These are phyloP conservation scores for Mus spicilegus DNA, from an alignment of 2,113 vertebrate genomes.

Conservation along the genomic window DNA sequence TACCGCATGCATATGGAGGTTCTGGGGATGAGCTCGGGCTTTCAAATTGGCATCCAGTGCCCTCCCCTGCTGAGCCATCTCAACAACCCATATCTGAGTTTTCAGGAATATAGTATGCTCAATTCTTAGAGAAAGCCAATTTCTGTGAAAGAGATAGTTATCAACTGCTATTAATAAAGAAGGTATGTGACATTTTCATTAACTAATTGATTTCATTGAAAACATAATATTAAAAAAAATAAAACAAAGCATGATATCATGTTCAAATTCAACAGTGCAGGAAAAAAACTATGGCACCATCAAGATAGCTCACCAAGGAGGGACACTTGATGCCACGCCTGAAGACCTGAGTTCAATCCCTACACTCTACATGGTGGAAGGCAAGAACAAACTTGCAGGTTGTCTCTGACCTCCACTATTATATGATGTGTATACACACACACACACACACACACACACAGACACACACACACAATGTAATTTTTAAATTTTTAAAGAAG, in stretches of 20 bases:
- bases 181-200: not conserved
- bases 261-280: constrained; percentile 29
- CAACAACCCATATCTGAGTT: not conserved
- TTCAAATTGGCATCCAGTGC: not conserved
- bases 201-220: constrained; percentile 36
- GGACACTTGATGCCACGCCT: not conserved
- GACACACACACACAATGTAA: not conserved
- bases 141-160: constrained; percentile 3
- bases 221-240: not conserved
- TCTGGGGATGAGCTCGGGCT: too few species aligned
- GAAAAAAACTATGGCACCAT: not conserved
- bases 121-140: constrained; percentile 25
- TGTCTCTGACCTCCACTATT: not conserved
- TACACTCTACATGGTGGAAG: not conserved
- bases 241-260: not conserved
- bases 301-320: not conserved
- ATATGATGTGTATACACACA: not conserved
- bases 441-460: not conserved
- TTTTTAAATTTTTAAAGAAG: not conserved
- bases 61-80: not conserved
- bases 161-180: not conserved
- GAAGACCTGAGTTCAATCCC: not conserved
- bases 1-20: not conserved
- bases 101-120: not conserved
- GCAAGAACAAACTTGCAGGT: not conserved